Conservation (phyloP, 2,888 invertebrate genomes). For the Aradus depressus region DNA sequence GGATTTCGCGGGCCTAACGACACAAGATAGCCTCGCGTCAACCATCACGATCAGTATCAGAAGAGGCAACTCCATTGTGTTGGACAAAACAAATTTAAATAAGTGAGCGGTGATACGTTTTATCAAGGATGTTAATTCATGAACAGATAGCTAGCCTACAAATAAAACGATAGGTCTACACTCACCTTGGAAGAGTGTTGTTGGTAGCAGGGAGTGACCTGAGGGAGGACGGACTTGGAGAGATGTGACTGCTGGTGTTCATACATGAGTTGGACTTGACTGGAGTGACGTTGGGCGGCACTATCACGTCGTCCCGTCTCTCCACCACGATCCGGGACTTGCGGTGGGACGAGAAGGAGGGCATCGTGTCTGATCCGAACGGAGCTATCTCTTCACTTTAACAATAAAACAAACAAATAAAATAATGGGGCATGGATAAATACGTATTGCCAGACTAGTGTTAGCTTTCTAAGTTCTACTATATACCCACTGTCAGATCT, state of each 20-base stretch:
- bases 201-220: slow-evolving; percentile 6
- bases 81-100: neutral
- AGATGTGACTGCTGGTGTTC: slow-evolving; percentile 8
- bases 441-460: too few relatives aligned
- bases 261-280: slow-evolving; percentile 17
- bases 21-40: too few relatives aligned
- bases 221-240: slow-evolving; percentile 7
- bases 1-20: too few relatives aligned
- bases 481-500: too few relatives aligned
- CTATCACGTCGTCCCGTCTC: slow-evolving; percentile 53
- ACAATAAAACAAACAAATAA: slow-evolving; percentile 34
- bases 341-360: slow-evolving; percentile 46
- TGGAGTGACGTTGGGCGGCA: slow-evolving; percentile 42
- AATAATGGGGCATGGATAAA: slow-evolving; percentile 5
- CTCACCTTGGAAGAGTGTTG: slow-evolving; percentile 12
- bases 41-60: too few relatives aligned
- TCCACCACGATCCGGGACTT: slow-evolving; percentile 74
- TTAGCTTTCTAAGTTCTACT: too few relatives aligned
- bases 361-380: slow-evolving; percentile 39
- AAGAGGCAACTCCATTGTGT: too few relatives aligned
- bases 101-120: neutral
- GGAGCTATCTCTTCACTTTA: slow-evolving; percentile 41
- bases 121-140: neutral
- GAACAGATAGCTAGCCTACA: too few relatives aligned
- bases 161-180: too few relatives aligned